Base-by-base conservation (phyloP, 1,140 invertebrate genomes). In the Drosophila serrata region DNA sequence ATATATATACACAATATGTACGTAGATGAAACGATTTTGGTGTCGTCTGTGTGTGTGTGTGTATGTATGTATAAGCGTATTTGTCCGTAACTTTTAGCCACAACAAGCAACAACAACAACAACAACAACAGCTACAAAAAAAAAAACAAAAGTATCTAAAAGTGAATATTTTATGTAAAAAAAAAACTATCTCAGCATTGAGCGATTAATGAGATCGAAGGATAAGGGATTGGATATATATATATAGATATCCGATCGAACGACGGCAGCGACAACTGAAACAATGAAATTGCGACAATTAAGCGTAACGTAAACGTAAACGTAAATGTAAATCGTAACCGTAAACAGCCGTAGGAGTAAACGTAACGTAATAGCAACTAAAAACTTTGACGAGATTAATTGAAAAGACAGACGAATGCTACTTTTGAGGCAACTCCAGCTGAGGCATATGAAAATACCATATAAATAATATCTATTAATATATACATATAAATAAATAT, bases 251-350 rank as follows among this genome's bases (percentile, higher is more conserved):
- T 67, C 57, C 27, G 22, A 49, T 40, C 53, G 62, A 77, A 76
- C 73, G 73, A 72, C 62, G 74, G 75, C 75, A 78, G 84, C 75
- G 68, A 79, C 53, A 88, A 88, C 77, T 84, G 81, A 90, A 90
- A 90, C 85, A 90, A 90, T 90, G 85, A 90, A 90, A 90, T 81
- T 72, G 78, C 85, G 85, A 90, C 85, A 90, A 90, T 85, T 88
- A 88, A 88, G 76, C 82, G 73, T 82, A 82, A 68, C 67, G 67
- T 73, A 75, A 78, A 78, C 68, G 70, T 67, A 67, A 62, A 75
- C 59, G 40, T 76, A 79, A 68, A 56, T 62, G 61, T 82, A 75
- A 84, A 67, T 58, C 72, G 67, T 84, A 81, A 60, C 24, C 65
- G 65, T 79, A 79, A 60, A 53, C 45, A 75, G 82, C 62, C 68